phyloP scores from a whole-genome alignment of 2,888 invertebrate species.

The Drosophila buzzatii region DNA sequence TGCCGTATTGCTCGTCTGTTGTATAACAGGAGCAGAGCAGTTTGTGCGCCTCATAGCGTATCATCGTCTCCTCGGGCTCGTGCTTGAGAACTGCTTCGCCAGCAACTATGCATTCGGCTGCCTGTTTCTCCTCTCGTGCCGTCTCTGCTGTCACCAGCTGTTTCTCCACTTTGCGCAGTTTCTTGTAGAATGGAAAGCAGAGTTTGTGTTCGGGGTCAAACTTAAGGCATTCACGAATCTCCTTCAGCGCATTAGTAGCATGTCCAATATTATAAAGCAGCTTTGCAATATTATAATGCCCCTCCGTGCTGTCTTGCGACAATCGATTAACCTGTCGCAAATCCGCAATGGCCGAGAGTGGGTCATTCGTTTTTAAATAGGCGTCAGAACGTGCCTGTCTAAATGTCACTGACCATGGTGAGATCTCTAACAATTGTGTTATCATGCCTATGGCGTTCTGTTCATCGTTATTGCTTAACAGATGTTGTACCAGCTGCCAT shows the following conservation, averaged over 20 bases:
- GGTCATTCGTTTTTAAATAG: conserved; percentile 91
- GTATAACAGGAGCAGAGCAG: conserved; percentile 93
- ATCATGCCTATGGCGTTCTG: conserved; percentile 88
- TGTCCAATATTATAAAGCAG: conserved; percentile 96
- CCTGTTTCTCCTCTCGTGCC: conserved; percentile 88
- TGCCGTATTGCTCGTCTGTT: conserved; percentile 89
- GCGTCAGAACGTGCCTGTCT: conserved; percentile 95
- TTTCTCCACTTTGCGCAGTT: conserved; percentile 96
- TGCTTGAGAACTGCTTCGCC: conserved; percentile 89
- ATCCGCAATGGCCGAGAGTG: conserved; percentile 95
- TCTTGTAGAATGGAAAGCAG: conserved; percentile 98
- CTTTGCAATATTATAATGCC: conserved; percentile 89
- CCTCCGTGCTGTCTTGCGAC: conserved; percentile 95
- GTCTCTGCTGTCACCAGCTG: conserved; percentile 89
- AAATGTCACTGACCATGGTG: conserved; percentile 95
- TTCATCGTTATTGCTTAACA: conserved; percentile 87
- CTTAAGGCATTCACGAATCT: conserved; percentile 98
- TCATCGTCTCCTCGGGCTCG: conserved; percentile 90
- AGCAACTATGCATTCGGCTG: conserved; percentile 88
- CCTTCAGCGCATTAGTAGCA: conserved; percentile 94
- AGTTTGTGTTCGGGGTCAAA: conserved; percentile 98
- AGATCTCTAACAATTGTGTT: conserved; percentile 90
- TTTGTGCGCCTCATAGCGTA: conserved; percentile 90
- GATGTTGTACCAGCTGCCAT: conserved; percentile 89
- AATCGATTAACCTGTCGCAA: conserved; percentile 95